These are phyloP conservation scores for Zaprionus nigranus DNA, from an alignment of 1,140 invertebrate species.

Conservation along the genomic window DNA sequence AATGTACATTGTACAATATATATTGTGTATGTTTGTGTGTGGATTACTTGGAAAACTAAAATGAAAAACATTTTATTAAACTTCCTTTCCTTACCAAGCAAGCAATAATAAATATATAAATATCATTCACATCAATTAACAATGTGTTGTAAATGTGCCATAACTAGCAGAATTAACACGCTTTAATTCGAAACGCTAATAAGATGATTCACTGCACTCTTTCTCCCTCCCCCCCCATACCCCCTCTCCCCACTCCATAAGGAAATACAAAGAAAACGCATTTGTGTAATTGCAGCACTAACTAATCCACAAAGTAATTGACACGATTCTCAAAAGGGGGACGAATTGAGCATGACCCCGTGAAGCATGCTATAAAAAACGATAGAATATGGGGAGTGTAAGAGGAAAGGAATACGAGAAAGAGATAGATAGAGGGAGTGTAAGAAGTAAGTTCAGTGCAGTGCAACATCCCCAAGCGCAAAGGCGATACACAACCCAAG, in stretches of 20 bases:
- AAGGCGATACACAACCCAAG: neutral
- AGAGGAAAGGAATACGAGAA: neutral
- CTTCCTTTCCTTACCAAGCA: too few species aligned
- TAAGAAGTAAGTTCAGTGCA: conserved; percentile 14
- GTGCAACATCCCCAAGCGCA: conserved; percentile 35
- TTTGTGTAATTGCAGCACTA: conserved; percentile 5
- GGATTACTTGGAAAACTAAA: too few species aligned
- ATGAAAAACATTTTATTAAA: too few species aligned
- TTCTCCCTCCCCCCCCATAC: neutral
- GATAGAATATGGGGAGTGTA: neutral
- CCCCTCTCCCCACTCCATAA: neutral
- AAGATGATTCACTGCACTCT: conserved; percentile 1
- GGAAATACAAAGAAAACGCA: neutral
- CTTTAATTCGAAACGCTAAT: neutral
- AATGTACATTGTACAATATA: too few species aligned
- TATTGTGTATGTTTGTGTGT: too few species aligned
- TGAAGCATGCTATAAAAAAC: conserved; percentile 38
- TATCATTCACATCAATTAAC: neutral
- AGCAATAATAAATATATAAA: too few species aligned
- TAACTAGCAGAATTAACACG: neutral
- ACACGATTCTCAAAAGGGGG: conserved; percentile 8
- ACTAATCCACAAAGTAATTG: conserved; percentile 27
- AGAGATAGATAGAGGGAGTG: neutral
- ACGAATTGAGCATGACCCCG: conserved; percentile 20
- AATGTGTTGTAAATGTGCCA: neutral